phyloP scores from a whole-genome alignment of 92 coral and sea anemone species.

The Phenganax marumi region DNA sequence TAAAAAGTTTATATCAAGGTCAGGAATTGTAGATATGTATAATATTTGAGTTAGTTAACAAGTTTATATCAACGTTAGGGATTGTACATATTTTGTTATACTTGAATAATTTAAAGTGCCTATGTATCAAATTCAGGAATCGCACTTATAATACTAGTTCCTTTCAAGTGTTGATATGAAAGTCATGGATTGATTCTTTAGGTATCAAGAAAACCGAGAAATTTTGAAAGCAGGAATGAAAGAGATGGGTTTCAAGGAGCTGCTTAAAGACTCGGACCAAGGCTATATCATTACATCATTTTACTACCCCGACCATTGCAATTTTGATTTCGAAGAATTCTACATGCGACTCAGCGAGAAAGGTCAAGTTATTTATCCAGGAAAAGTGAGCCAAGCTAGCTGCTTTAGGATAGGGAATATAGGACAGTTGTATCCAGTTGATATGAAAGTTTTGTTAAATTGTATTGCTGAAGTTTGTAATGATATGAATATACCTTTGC shows the following conservation, averaged over 20 bases:
- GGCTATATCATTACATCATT: slow-evolving; percentile 93
- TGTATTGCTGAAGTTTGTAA: slow-evolving; percentile 76
- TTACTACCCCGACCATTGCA: slow-evolving; percentile 83
- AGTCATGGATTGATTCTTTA: not conserved
- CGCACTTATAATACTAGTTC: too few relatives aligned
- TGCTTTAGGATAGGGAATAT: slow-evolving; percentile 95
- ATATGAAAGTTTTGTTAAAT: slow-evolving; percentile 74
- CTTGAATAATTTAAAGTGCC: too few relatives aligned
- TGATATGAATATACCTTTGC: slow-evolving; percentile 76
- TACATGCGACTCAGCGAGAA: slow-evolving; percentile 76
- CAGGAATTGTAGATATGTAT: too few relatives aligned
- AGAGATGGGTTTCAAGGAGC: slow-evolving; percentile 85
- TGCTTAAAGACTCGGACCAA: slow-evolving; percentile 84
- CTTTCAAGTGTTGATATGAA: too few relatives aligned
- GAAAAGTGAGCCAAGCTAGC: slow-evolving; percentile 85
- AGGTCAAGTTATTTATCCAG: slow-evolving; percentile 91
- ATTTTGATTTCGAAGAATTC: slow-evolving; percentile 80
- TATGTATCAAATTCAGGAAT: too few relatives aligned
- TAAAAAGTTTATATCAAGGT: not conserved
- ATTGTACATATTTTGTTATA: too few relatives aligned
- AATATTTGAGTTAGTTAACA: too few relatives aligned
- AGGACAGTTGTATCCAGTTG: slow-evolving; percentile 85
- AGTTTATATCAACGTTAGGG: too few relatives aligned
- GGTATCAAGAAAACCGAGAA: slow-evolving; percentile 90
- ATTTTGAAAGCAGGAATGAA: slow-evolving; percentile 85